Evolutionary conservation across 1,140 invertebrate genomes (phyloP).

Genomic region (Bursaphelenchus mucronatus): DNA sequence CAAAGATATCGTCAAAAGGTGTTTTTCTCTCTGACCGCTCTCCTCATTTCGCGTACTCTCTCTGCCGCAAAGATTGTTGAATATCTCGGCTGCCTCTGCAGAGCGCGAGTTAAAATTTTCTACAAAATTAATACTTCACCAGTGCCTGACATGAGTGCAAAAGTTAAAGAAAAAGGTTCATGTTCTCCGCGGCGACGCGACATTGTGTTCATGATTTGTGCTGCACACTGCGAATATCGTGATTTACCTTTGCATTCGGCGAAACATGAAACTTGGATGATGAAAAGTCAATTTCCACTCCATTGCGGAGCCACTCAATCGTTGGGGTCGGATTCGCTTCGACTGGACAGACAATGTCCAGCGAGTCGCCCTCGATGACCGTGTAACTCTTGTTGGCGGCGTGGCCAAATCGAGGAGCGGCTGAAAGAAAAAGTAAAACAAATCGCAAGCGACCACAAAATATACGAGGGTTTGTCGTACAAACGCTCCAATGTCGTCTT

Average conservation of each 20-base stretch:
- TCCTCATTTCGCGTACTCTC: too few species aligned
- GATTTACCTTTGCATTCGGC: constrained; percentile 36
- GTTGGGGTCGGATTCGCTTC: constrained; percentile 33
- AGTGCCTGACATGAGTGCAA: background rate
- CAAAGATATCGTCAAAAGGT: too few species aligned
- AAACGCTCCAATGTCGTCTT: too few species aligned
- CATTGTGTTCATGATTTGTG: too few species aligned
- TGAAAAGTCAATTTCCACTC: constrained; percentile 39
- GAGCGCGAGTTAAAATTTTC: too few species aligned
- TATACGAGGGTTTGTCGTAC: too few species aligned
- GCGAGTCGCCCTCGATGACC: constrained; percentile 43
- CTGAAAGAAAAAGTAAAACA: constrained; percentile 55
- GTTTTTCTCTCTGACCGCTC: too few species aligned
- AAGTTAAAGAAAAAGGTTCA: constrained; percentile 18
- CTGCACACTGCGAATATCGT: too few species aligned
- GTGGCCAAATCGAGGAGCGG: constrained; percentile 61
- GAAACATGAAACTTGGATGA: constrained; percentile 47
- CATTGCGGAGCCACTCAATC: constrained; percentile 51
- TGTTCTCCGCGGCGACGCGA: too few species aligned
- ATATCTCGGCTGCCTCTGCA: too few species aligned
- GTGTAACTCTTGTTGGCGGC: constrained; percentile 49
- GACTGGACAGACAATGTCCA: constrained; percentile 50
- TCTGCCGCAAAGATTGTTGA: too few species aligned
- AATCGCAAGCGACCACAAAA: background rate
- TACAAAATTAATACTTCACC: background rate